Evolutionary conservation across 23 tunicate species (phyloP).

Genomic region (Ciona savignyi): DNA sequence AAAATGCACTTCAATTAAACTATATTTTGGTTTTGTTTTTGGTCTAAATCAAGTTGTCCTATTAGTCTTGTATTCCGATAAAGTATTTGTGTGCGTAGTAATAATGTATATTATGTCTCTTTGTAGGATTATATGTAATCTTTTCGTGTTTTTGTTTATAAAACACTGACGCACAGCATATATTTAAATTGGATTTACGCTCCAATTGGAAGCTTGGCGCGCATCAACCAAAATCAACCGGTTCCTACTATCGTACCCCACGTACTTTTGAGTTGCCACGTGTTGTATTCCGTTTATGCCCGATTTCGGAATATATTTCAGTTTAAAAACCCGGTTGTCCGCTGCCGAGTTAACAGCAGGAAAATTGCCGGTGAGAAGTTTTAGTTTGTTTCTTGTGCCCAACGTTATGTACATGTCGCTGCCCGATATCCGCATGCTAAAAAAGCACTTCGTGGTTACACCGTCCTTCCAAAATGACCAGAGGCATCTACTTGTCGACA

Average conservation of each 20-base stretch:
- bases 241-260: not conserved
- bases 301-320: not conserved
- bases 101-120: no score
- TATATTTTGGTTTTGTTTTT: no score
- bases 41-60: no score
- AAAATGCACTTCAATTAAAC: no score
- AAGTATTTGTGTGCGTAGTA: no score
- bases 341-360: not conserved
- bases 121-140: no score
- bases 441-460: not conserved
- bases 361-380: not conserved
- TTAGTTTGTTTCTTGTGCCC: not conserved
- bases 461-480: not conserved
- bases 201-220: not conserved
- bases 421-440: not conserved
- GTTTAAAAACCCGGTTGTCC: not conserved
- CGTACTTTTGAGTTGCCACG: not conserved
- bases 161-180: no score
- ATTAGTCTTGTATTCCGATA: no score
- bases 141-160: no score
- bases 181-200: no score
- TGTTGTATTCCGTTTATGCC: not conserved
- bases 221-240: not conserved
- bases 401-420: not conserved
- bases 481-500: not conserved